These are phyloP conservation scores for Bovichtus diacanthus DNA, from an alignment of 2,797 vertebrate species.

Conservation along the genomic window DNA sequence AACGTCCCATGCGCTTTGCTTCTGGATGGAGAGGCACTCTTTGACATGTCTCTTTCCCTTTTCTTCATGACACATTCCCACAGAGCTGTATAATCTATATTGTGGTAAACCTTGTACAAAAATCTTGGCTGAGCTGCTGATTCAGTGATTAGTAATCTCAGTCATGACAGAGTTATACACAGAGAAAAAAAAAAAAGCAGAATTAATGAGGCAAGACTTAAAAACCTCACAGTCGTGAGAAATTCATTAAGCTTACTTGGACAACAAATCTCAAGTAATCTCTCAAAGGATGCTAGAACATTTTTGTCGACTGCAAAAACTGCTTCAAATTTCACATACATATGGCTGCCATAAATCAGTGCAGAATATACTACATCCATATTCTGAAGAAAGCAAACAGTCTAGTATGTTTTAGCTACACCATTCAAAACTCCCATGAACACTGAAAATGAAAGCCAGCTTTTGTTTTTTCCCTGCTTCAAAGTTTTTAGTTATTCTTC, in stretches of 20 bases:
- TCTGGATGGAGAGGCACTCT: conserved; percentile 65
- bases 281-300: neutral
- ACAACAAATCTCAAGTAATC: neutral
- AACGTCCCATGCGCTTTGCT: conserved; percentile 52
- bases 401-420: neutral
- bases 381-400: neutral
- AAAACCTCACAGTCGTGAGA: conserved; percentile 5
- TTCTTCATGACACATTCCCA: conserved; percentile 53
- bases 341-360: neutral
- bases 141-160: conserved; percentile 30
- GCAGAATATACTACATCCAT: neutral
- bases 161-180: neutral
- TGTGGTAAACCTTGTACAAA: conserved; percentile 23
- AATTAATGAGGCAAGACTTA: conserved; percentile 7
- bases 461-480: neutral
- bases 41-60: conserved; percentile 51
- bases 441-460: neutral
- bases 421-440: neutral
- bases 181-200: neutral
- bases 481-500: neutral
- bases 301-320: neutral
- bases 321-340: neutral
- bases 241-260: neutral
- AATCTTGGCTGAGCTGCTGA: conserved; percentile 19
- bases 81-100: conserved; percentile 48